phyloP scores from a whole-genome alignment of 2,113 vertebrate genomes.

The Arvicanthis niloticus region DNA sequence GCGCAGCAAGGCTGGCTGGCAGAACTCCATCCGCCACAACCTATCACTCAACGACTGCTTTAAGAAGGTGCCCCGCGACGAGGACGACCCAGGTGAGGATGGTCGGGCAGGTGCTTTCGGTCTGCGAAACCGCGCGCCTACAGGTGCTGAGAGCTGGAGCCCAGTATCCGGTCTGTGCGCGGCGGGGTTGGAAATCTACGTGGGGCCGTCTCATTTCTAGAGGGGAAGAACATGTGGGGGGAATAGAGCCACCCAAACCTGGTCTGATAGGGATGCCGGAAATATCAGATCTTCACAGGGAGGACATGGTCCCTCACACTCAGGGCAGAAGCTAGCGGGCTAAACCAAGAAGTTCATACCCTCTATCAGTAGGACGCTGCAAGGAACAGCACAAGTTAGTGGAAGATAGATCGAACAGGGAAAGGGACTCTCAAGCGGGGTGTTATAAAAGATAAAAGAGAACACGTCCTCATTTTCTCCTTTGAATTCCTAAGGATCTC shows the following conservation, averaged over 20 bases:
- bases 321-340: not conserved
- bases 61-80: conserved; percentile 97
- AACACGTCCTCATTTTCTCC: no score
- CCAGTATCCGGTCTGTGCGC: not conserved
- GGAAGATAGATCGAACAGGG: not conserved
- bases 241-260: not conserved
- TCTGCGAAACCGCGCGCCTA: not conserved
- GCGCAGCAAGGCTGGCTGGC: conserved; percentile 98
- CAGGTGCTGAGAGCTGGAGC: not conserved
- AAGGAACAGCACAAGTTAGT: not conserved
- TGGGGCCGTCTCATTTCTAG: no score
- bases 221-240: not conserved
- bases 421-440: not conserved
- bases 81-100: conserved; percentile 95
- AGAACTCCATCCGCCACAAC: conserved; percentile 97
- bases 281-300: no score
- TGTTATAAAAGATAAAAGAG: not conserved
- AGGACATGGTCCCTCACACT: not conserved
- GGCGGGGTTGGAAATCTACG: not conserved
- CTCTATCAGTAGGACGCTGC: not conserved
- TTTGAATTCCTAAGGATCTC: not conserved
- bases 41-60: conserved; percentile 96
- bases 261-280: not conserved
- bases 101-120: not conserved
- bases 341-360: not conserved